Conservation (phyloP, 2,888 invertebrate species). For the Ichneumoninae sp. region DNA sequence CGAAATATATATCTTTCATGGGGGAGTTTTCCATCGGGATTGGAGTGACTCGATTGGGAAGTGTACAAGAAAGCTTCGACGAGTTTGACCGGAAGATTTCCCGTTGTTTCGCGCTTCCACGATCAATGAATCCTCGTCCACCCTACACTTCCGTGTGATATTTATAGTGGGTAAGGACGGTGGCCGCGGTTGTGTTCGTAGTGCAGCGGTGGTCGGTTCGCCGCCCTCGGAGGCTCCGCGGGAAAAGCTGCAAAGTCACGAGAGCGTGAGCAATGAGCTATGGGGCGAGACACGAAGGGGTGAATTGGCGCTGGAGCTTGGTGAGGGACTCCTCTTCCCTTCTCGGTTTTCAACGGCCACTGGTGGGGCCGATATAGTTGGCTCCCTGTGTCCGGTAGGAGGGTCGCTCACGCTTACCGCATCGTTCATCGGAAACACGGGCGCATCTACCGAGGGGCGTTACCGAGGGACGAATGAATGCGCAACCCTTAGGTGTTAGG, state of each 20-base stretch:
- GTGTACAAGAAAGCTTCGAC: constrained; percentile 11
- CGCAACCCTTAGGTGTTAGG: constrained; percentile 29
- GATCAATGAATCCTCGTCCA: constrained; percentile 67
- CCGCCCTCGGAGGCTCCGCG: constrained; percentile 37
- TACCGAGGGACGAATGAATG: constrained; percentile 34
- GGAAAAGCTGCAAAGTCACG: constrained; percentile 43
- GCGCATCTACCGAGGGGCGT: constrained; percentile 32
- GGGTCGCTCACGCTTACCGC: constrained; percentile 25
- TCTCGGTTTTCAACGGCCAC: constrained; percentile 17
- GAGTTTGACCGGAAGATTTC: constrained; percentile 57
- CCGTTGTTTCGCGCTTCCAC: constrained; percentile 56
- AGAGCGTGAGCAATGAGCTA: constrained; percentile 51
- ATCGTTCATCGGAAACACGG: constrained; percentile 37
- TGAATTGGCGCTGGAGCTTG: neutral
- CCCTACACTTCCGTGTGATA: constrained; percentile 38
- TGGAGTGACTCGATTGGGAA: neutral
- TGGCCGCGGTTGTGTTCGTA: neutral
- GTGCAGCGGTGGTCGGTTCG: constrained; percentile 34
- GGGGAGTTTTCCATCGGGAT: constrained; percentile 60
- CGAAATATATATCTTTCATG: constrained; percentile 43
- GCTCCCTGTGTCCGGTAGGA: constrained; percentile 34
- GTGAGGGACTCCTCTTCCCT: neutral
- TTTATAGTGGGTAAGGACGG: constrained; percentile 43
- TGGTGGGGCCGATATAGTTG: constrained; percentile 1
- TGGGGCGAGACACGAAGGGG: neutral